Conservation (phyloP, 1,140 invertebrate genomes). For the Odontomachus brunneus region DNA sequence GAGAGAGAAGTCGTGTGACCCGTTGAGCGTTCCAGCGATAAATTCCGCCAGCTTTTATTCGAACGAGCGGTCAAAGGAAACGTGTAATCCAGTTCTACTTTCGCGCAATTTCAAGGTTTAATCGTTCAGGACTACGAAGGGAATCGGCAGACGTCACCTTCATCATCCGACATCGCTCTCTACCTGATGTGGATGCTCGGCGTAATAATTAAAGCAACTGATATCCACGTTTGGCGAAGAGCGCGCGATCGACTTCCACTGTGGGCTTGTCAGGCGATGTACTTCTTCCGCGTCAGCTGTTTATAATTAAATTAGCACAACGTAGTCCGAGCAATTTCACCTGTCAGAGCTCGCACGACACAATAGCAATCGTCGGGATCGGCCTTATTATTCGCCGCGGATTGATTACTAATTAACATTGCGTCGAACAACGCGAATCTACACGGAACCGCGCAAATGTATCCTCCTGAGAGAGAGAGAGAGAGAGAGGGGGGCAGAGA, state of each 20-base stretch:
- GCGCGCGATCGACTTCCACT: constrained; percentile 28
- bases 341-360: constrained; percentile 47
- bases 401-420: constrained; percentile 73
- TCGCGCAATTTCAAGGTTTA: constrained; percentile 26
- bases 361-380: constrained; percentile 35
- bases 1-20: background rate
- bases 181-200: constrained; percentile 20
- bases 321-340: constrained; percentile 53
- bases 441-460: background rate
- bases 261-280: constrained; percentile 6
- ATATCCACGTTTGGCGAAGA: constrained; percentile 44
- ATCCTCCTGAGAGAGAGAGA: background rate
- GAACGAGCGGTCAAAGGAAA: constrained; percentile 29
- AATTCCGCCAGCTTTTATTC: constrained; percentile 8
- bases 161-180: constrained; percentile 2
- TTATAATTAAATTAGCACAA: constrained; percentile 63
- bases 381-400: constrained; percentile 66
- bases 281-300: constrained; percentile 51
- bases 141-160: constrained; percentile 6
- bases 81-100: constrained; percentile 26
- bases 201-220: constrained; percentile 53
- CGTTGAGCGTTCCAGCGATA: constrained; percentile 17
- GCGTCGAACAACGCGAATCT: constrained; percentile 38
- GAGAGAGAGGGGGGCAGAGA: background rate
- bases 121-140: background rate